phyloP scores from a whole-genome alignment of 2,113 vertebrate species.

The Rhadina sibilatrix region DNA sequence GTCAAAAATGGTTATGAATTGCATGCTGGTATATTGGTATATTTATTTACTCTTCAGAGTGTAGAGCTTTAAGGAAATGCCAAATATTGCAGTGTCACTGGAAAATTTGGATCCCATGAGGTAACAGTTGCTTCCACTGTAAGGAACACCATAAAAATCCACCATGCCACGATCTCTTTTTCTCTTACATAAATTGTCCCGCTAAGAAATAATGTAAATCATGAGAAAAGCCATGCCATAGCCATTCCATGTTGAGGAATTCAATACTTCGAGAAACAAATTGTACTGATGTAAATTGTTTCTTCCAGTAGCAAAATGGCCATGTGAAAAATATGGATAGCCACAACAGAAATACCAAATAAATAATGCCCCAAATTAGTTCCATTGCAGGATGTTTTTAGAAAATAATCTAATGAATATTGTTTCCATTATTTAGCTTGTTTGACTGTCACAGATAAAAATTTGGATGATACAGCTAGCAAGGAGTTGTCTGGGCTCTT shows the following conservation, averaged over 20 bases:
- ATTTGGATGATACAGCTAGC: not conserved
- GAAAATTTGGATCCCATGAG: not conserved
- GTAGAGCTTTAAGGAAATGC: not conserved
- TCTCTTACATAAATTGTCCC: not conserved
- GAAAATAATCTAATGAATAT: not conserved
- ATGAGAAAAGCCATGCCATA: not conserved
- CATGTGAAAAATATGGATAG: not conserved
- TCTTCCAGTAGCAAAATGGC: not conserved
- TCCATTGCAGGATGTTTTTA: not conserved
- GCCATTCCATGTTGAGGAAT: not conserved
- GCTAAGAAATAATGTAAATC: not conserved
- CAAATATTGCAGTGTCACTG: not conserved
- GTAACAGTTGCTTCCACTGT: not conserved
- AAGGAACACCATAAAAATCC: not conserved
- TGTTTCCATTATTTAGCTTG: not conserved
- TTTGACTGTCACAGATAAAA: not conserved
- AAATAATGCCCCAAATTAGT: not conserved
- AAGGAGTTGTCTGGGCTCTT: not conserved
- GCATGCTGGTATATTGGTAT: not conserved
- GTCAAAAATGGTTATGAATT: not conserved
- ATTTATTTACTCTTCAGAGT: not conserved
- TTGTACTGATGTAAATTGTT: not conserved
- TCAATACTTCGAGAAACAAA: not conserved
- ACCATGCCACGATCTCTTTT: fast-evolving
- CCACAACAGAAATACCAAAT: not conserved